phyloP scores from a whole-genome alignment of 2,113 vertebrate species.

The Mohoua ochrocephala region DNA sequence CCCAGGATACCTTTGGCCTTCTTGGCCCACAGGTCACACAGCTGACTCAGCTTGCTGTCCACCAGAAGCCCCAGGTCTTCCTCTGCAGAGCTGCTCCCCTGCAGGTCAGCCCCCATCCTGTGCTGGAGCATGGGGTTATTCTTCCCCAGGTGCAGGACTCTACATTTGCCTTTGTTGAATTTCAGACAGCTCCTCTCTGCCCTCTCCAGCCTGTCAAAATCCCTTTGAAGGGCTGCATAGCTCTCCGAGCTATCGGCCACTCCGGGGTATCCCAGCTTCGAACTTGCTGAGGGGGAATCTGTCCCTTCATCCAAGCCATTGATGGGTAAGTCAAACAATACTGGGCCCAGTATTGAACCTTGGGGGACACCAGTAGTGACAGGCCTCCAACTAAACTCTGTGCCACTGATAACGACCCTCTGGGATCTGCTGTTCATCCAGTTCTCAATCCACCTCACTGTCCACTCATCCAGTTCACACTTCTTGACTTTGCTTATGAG shows the following conservation, averaged over 20 bases:
- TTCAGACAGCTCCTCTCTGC: background rate
- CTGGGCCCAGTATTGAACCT: background rate
- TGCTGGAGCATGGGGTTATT: background rate
- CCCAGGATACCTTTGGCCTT: background rate
- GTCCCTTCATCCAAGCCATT: background rate
- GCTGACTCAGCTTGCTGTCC: background rate
- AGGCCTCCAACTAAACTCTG: background rate
- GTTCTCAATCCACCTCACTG: background rate
- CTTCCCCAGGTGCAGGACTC: background rate
- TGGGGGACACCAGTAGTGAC: background rate
- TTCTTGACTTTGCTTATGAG: background rate
- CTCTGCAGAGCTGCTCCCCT: background rate
- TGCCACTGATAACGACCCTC: fast-evolving
- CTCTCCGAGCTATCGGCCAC: background rate
- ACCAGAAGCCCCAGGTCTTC: background rate
- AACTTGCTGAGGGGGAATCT: background rate
- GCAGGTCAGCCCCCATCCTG: background rate
- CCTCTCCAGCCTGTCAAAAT: background rate
- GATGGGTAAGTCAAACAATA: background rate
- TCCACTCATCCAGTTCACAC: background rate
- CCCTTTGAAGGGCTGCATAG: background rate
- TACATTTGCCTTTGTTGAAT: background rate
- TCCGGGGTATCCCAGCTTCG: no score
- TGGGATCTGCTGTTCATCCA: background rate
- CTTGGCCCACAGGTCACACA: background rate